phyloP scores from a whole-genome alignment of 2,888 invertebrate genomes.

The Osmoderma eremita region DNA sequence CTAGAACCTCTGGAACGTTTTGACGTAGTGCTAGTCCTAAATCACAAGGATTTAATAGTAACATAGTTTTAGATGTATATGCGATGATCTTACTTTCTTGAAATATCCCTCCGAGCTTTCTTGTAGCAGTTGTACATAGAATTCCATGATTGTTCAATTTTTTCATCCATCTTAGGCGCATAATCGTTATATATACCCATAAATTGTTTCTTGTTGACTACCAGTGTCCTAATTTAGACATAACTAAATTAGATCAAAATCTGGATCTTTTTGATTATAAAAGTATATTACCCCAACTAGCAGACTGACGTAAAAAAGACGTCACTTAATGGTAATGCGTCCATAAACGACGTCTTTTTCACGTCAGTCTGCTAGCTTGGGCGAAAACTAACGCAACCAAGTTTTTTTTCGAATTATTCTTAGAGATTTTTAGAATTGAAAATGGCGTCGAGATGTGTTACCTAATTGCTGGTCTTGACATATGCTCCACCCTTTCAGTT shows the following conservation, averaged over 20 bases:
- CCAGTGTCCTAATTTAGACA: conserved; percentile 40
- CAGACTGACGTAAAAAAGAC: neutral
- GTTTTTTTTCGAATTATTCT: no score
- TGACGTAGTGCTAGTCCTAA: conserved; percentile 20
- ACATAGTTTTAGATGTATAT: neutral
- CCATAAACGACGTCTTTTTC: no score
- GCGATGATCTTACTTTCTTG: conserved; percentile 17
- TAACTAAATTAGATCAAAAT: conserved; percentile 17
- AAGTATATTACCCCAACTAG: neutral
- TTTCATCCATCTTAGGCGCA: conserved; percentile 43
- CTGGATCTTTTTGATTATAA: neutral
- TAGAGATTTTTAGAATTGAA: no score
- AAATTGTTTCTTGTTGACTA: conserved; percentile 33
- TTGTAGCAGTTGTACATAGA: conserved; percentile 47
- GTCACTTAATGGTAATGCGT: no score
- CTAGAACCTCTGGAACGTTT: conserved; percentile 24
- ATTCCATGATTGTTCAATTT: conserved; percentile 44
- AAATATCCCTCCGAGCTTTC: conserved; percentile 37
- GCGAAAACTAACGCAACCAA: no score
- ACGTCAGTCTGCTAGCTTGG: no score
- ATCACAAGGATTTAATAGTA: conserved; percentile 2
- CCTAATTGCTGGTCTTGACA: conserved; percentile 44
- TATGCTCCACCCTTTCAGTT: conserved; percentile 42
- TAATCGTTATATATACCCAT: conserved; percentile 22
- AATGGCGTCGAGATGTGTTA: conserved; percentile 13